phyloP scores from a whole-genome alignment of 2,797 vertebrate species.

The Cyclopterus lumpus region DNA sequence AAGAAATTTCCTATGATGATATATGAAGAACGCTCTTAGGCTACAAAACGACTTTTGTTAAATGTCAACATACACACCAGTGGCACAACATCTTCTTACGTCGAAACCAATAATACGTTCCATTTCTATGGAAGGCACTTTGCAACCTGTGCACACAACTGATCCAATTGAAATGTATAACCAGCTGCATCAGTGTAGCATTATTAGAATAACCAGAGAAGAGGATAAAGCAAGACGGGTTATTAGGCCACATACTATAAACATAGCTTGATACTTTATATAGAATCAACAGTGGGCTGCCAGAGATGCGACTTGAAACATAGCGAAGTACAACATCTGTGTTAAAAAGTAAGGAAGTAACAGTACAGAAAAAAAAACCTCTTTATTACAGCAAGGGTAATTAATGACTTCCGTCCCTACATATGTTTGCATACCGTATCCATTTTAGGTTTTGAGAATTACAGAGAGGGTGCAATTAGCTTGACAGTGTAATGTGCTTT shows the following conservation, averaged over 20 bases:
- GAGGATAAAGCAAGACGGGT: background rate
- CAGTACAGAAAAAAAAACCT: background rate
- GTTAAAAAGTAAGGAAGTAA: background rate
- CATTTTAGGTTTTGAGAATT: conserved; percentile 53
- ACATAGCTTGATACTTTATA: background rate
- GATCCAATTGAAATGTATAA: background rate
- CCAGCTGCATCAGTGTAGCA: background rate
- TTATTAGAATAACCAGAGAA: background rate
- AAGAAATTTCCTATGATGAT: background rate
- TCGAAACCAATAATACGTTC: background rate
- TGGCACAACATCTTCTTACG: background rate
- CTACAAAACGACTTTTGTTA: background rate
- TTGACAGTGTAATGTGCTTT: conserved; percentile 63
- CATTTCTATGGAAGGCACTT: background rate
- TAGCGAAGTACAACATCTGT: background rate
- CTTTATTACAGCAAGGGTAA: background rate
- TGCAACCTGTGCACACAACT: background rate
- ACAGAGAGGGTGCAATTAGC: conserved; percentile 72
- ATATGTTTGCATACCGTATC: conserved; percentile 56
- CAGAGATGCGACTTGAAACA: background rate
- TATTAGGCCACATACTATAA: background rate
- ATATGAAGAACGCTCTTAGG: background rate
- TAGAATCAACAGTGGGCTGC: background rate
- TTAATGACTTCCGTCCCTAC: background rate
- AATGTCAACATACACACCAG: background rate